Evolutionary conservation across 2,888 invertebrate genomes (phyloP), one percentile per base, ranked within the genome.

Genomic region (Oscheius myriophilus): DNA sequence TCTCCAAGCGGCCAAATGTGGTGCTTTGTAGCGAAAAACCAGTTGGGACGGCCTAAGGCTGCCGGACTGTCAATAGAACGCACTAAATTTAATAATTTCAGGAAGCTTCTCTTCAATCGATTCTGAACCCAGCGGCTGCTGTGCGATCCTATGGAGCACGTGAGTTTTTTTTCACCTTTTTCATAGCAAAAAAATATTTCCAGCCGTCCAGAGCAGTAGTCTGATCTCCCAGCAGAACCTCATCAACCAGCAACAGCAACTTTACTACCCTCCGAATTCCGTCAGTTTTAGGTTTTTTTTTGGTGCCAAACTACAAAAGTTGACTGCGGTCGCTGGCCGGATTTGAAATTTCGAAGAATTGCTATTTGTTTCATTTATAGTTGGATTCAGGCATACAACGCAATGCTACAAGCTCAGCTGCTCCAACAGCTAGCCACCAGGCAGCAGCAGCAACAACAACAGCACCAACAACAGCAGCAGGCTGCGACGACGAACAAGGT

Each of bases 221-320:
- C 49, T 61, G n/a, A 61, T 61, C 49, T 61, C 61, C n/a, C 61
- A 61, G 39, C 61, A 61, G 46, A 49, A 49, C 49, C 46, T 61
- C 25, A 9, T 39, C 4, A 9, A 45, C 9, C 59, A 52, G 52
- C 23, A 25, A 16, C 61, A 61, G 23, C 53, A 54, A 23, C 26
- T 25, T 4, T 46, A 46, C 18, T 46, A n/a, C 11, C 21, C 33
- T 33, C 33, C 33, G 39, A 41, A 55, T 41, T 16, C 4, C 39
- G 12, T 12, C 55, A 41, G 41, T 55, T 18, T 6, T 41, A 33
- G 2, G 23, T 12, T 6, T n/a, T 23, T 26, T 54, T 18, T 54
- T 26, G n/a, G n/a, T n/a, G n/a, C n/a, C n/a, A n/a, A n/a, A n/a
- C n/a, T n/a, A n/a, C n/a, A n/a, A 3, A 3, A 33, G 33, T 9